phyloP scores from a whole-genome alignment of 2,797 vertebrate genomes.

The Salarias fasciatus region DNA sequence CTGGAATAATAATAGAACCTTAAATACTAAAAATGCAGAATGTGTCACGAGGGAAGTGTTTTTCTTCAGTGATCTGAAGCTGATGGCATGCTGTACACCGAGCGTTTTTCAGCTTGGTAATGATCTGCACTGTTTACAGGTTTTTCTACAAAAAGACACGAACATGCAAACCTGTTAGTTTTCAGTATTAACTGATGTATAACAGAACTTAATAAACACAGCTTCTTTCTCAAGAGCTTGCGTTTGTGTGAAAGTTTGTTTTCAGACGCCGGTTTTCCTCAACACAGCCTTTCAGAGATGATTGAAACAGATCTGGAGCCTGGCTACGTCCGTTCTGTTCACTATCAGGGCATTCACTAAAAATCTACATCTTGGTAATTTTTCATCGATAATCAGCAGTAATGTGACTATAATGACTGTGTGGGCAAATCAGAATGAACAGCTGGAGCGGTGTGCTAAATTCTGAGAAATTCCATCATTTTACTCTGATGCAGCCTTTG shows the following conservation, averaged over 20 bases:
- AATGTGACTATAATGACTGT: too few species aligned
- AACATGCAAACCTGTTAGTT: slow-evolving; percentile 7
- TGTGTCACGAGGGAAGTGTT: slow-evolving; percentile 12
- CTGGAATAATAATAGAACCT: slow-evolving; percentile 40
- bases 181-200: slow-evolving; percentile 4
- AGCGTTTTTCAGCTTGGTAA: not conserved
- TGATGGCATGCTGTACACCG: not conserved
- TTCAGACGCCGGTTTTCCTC: not conserved
- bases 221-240: slow-evolving; percentile 14
- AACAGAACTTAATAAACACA: slow-evolving; percentile 45
- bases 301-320: not conserved
- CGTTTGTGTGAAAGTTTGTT: slow-evolving; percentile 7
- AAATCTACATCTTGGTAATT: too few species aligned
- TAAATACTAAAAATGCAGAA: slow-evolving; percentile 20
- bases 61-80: slow-evolving; percentile 10
- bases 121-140: slow-evolving; percentile 27
- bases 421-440: too few species aligned
- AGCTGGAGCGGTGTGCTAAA: too few species aligned
- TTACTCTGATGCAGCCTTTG: too few species aligned
- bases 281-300: not conserved
- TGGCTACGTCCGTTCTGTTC: too few species aligned
- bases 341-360: too few species aligned
- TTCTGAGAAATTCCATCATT: too few species aligned
- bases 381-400: too few species aligned
- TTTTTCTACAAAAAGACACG: slow-evolving; percentile 12